These are phyloP conservation scores for Poeciliopsis infans DNA, from an alignment of 2,797 vertebrate species.

Conservation along the genomic window DNA sequence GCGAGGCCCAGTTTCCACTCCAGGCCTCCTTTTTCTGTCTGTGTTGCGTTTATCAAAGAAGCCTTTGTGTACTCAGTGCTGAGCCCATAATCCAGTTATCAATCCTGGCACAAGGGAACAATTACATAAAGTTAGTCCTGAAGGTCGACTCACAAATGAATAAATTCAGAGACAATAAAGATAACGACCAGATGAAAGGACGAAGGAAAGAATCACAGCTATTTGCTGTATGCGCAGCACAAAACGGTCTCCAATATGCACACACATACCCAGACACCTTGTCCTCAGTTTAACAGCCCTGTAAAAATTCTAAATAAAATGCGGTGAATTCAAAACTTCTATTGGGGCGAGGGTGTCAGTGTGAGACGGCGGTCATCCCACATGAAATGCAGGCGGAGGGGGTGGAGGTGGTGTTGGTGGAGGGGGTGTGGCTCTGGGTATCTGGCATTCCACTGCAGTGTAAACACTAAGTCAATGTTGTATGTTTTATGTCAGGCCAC, in stretches of 20 bases:
- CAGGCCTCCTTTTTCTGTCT: conserved; percentile 42
- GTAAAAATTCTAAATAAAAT: conserved; percentile 53
- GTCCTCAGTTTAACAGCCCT: conserved; percentile 51
- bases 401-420: neutral
- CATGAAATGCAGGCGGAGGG: conserved; percentile 1
- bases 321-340: conserved; percentile 42
- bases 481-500: conserved; percentile 63
- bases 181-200: conserved; percentile 22
- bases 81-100: conserved; percentile 68
- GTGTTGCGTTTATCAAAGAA: conserved; percentile 63
- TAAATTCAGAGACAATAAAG: conserved; percentile 53
- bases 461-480: conserved; percentile 56
- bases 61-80: conserved; percentile 59
- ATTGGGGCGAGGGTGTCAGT: conserved; percentile 27
- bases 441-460: conserved; percentile 54
- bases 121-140: conserved; percentile 41
- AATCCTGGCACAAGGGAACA: conserved; percentile 39
- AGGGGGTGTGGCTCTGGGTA: conserved; percentile 5
- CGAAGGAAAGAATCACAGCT: conserved; percentile 10
- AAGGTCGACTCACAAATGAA: conserved; percentile 39
- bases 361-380: conserved; percentile 48
- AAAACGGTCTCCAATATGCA: conserved; percentile 6
- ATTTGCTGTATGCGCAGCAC: neutral
- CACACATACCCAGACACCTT: conserved; percentile 41
- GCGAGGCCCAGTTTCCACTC: conserved; percentile 43